A percentile compares a stretch with the other conserved stretches of the same genome.
Conservation (phyloP, 2,113 vertebrate genomes). For the Apteryx owenii region DNA sequence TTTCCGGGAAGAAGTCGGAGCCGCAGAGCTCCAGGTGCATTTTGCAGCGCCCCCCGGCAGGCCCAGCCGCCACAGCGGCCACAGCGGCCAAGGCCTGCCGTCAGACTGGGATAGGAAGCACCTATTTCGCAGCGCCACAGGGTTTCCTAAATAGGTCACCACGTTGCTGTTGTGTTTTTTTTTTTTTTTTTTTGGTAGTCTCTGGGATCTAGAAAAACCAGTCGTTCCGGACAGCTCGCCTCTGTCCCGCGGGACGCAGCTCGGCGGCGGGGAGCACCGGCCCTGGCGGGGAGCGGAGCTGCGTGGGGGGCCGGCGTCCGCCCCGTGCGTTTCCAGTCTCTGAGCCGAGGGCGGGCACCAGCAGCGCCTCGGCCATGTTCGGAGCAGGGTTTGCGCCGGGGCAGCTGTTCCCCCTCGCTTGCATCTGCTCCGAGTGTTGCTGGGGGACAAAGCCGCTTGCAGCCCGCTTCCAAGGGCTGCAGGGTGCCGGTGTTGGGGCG, state of each 20-base stretch:
- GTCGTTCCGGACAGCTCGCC: not conserved
- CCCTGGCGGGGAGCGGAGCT: too few species aligned
- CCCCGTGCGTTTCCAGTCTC: too few species aligned
- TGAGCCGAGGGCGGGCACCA: too few species aligned
- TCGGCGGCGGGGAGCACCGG: too few species aligned
- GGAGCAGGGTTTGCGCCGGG: accelerated
- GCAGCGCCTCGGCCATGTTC: not conserved
- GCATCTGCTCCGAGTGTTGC: not conserved
- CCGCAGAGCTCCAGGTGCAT: accelerated
- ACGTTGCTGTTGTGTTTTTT: not conserved
- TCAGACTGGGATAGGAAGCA: not conserved
- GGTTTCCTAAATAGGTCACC: slow-evolving; percentile 63
- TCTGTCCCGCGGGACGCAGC: too few species aligned
- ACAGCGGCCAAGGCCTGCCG: not conserved
- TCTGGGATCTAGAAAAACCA: slow-evolving; percentile 60
- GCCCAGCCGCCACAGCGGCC: not conserved
- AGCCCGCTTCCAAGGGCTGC: accelerated
- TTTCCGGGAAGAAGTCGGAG: not conserved
- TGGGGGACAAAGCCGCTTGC: too few species aligned
- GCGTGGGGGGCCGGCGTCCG: too few species aligned
- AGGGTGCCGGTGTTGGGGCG: not conserved
- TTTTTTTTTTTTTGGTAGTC: not conserved
- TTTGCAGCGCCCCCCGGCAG: not conserved
- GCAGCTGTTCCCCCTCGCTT: not conserved
- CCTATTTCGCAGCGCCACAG: not conserved